Conservation (phyloP, 2,113 vertebrate species). For the Electrona antarctica region DNA sequence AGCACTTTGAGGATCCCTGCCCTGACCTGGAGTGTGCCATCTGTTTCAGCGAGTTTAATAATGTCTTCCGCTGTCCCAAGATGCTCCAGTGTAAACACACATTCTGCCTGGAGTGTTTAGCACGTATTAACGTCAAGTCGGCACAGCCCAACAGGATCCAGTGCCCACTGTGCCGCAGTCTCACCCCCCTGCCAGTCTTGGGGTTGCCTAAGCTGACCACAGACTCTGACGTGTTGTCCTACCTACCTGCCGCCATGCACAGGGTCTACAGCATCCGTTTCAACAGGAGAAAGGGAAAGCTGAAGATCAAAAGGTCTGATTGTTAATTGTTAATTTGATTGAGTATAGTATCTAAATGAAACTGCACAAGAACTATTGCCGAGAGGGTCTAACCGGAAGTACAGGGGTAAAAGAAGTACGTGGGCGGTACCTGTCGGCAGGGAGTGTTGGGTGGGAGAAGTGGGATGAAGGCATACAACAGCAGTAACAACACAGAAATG, state of each 20-base stretch:
- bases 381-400: too few species aligned
- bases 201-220: constrained; percentile 78
- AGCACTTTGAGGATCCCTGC: not conserved
- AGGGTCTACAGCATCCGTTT: constrained; percentile 81
- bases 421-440: too few species aligned
- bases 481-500: too few species aligned
- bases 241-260: constrained; percentile 80
- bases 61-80: constrained; percentile 82
- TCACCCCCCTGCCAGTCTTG: constrained; percentile 73
- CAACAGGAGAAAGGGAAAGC: constrained; percentile 73
- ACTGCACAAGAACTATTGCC: too few species aligned
- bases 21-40: constrained; percentile 81
- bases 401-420: too few species aligned
- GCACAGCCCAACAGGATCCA: constrained; percentile 71
- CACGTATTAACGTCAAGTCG: constrained; percentile 81
- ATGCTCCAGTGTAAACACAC: constrained; percentile 81
- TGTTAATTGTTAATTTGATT: too few species aligned
- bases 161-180: constrained; percentile 80
- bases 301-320: constrained; percentile 74
- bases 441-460: too few species aligned
- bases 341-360: not conserved
- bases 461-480: too few species aligned
- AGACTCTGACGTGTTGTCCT: constrained; percentile 71
- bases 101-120: constrained; percentile 85
- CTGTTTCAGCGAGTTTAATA: constrained; percentile 84